These are phyloP conservation scores for Lasioglossum albipes DNA, from an alignment of 1,140 invertebrate genomes.

Conservation along the genomic window DNA sequence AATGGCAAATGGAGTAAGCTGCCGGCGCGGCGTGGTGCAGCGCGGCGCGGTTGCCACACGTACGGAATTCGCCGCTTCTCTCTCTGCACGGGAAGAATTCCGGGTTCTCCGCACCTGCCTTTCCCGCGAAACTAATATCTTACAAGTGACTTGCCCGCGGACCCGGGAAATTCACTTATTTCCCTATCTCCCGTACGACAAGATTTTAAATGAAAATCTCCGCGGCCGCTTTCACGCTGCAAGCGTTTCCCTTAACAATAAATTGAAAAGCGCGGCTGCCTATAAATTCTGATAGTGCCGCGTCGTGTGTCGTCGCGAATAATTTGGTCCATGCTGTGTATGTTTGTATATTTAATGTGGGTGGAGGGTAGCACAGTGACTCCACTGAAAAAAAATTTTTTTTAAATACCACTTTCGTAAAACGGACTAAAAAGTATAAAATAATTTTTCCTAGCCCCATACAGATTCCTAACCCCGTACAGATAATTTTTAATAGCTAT, in stretches of 20 bases:
- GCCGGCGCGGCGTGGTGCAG: background rate
- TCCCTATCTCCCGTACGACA: background rate
- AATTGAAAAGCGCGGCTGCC: background rate
- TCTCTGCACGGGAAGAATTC: constrained; percentile 49
- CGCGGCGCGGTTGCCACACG: constrained; percentile 41
- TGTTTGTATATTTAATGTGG: too few species aligned
- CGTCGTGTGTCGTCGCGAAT: constrained; percentile 11
- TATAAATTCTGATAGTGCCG: background rate
- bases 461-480: too few species aligned
- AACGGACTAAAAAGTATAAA: too few species aligned
- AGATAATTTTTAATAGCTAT: too few species aligned
- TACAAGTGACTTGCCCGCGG: constrained; percentile 31
- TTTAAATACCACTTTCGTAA: too few species aligned
- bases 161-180: constrained; percentile 41
- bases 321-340: background rate
- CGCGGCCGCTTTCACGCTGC: background rate
- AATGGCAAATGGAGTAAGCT: constrained; percentile 63
- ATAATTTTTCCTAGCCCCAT: too few species aligned
- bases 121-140: constrained; percentile 48
- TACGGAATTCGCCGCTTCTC: constrained; percentile 39
- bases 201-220: constrained; percentile 42
- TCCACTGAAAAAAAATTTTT: too few species aligned
- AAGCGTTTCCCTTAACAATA: background rate
- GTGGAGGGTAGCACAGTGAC: too few species aligned
- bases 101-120: constrained; percentile 39